Evolutionary conservation across 1,140 invertebrate genomes (phyloP), one percentile per base, ranked within the genome.

Genomic region (Drosophila pectinifera): DNA sequence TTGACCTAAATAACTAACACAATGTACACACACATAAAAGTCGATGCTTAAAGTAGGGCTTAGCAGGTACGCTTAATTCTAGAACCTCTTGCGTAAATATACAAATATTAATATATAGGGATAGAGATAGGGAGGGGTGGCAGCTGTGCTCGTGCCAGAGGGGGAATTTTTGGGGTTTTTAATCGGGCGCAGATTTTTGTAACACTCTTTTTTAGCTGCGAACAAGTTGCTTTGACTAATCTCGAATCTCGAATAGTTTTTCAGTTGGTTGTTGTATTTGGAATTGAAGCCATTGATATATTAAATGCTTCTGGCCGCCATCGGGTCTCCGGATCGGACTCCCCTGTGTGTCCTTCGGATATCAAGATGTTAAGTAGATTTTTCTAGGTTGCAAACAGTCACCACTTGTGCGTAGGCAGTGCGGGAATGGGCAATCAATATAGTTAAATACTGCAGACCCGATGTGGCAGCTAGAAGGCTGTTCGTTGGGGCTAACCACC

Each of bases 201-300:
- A 38, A 62, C 49, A 65, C 38, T 61, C 48, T 49, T 38, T 31
- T 31, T 73, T 73, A n/a, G 34, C 61, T 69, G 48, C 51, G 43
- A 65, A 70, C 48, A 49, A 62, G 42, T 70, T 56, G 64, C 64
- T 72, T 72, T 78, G 55, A 73, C 76, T 78, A 78, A 78, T 78
- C 76, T 78, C 76, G 76, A 78, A 78, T 78, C 76, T 78, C 76
- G 76, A 78, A 78, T 78, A 78, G 48, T 51, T 51, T 34, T 51
- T 36, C 22, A 68, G 59, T 68, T 65, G 38, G 16, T 77, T 81
- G 41, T 62, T 46, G 34, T 84, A 69, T 89, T 89, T 88, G 84
- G 84, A 89, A 89, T 84, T 80, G 84, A 89, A 89, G 80, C 84
- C 77, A 89, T 89, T 77, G 56, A 55, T 80, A 61, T 63, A 61